Conservation (phyloP, 2,113 vertebrate species). For the Paratilapia polleni region DNA sequence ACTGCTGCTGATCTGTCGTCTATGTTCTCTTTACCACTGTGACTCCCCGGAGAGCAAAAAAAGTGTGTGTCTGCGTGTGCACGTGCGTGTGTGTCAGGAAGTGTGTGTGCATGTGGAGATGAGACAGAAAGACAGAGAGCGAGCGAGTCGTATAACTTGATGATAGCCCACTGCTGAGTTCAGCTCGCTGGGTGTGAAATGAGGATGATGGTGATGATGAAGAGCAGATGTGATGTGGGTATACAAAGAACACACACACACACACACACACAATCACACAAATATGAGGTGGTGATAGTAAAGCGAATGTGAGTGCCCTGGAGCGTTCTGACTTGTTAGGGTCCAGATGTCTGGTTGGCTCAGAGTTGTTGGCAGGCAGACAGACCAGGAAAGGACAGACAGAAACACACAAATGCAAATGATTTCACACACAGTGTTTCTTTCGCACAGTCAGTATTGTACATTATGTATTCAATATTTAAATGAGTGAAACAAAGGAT, state of each 20-base stretch:
- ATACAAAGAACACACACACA: constrained; percentile 22
- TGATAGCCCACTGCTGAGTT: constrained; percentile 53
- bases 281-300: constrained; percentile 31
- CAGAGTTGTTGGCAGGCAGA: constrained; percentile 35
- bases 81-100: not conserved
- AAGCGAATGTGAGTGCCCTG: constrained; percentile 38
- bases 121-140: constrained; percentile 16
- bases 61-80: not conserved
- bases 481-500: not conserved
- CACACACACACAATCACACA: constrained; percentile 11
- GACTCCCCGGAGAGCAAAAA: constrained; percentile 38
- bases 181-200: constrained; percentile 58
- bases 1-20: constrained; percentile 46
- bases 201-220: constrained; percentile 58
- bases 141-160: constrained; percentile 45
- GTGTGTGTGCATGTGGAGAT: not conserved
- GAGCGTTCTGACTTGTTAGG: constrained; percentile 55
- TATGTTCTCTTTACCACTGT: constrained; percentile 47
- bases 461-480: not conserved
- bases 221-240: constrained; percentile 48
- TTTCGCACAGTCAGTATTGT: not conserved
- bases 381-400: constrained; percentile 24
- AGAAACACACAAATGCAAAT: not conserved
- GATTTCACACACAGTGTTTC: not conserved
- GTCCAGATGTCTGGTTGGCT: constrained; percentile 68